Evolutionary conservation across 2,888 invertebrate genomes (phyloP), one percentile per base, ranked within the genome.

Genomic region (Branchellion lobata): DNA sequence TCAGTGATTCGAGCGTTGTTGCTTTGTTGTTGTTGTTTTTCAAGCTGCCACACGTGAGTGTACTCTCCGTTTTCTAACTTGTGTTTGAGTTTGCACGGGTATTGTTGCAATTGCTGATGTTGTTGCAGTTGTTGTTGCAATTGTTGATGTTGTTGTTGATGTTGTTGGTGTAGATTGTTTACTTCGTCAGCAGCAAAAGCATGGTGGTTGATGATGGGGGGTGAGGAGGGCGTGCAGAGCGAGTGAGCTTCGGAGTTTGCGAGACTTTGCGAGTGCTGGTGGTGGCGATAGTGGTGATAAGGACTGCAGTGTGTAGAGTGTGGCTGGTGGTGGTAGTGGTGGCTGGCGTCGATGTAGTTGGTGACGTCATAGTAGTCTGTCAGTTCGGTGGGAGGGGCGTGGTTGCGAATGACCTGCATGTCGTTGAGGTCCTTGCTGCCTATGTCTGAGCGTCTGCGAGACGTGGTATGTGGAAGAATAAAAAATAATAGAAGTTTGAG

Each of bases 41-140:
- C 77, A 65, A 80, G 53, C 53, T 81, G 79, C 81, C 81, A 81
- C 33, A 81, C 81, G 75, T 81, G 81, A 5, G 81, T 79, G 80
- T 80, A 81, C 61, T 81, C 78, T 14, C 81, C 81, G 33, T 79
- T 74, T 8, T 78, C 53, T 14, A 81, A 78, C 21, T 76, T 57
- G 1, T 78, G 78, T 21, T 81, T 76, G 21, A 81, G 53, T 34
- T 74, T 81, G 72, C 68, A 77, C 5, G 47, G 78, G 11, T 78
- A 69, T 31, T 78, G 78, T 21, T 33, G 69, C 21, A 73, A 65
- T 31, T 72, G 40, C 33, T 21, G 72, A n/a, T n/a, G n/a, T 51
- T 78, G 78, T 31, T 78, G 78, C 18, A 74, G 69, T n/a, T 77
- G 77, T 31, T 72, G 40, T 24, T 21, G 72, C n/a, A n/a, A n/a